Percentiles rank a stretch among this genome's conserved stretches.
These are phyloP conservation scores for Dicycla oo DNA, from an alignment of 2,888 invertebrate genomes.

Conservation along the genomic window DNA sequence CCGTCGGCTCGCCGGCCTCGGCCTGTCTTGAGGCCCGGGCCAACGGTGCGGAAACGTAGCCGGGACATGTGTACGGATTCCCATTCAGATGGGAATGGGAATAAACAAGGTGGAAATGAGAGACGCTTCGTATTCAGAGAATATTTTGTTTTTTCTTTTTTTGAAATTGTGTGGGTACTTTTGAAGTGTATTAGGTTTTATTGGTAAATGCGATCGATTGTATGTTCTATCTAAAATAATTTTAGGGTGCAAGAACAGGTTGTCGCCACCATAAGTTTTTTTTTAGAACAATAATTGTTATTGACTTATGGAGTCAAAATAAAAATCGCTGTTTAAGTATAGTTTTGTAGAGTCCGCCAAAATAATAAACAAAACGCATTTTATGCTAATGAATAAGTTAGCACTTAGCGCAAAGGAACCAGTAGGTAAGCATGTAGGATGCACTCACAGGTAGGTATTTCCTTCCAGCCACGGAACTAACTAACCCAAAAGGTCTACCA, in stretches of 20 bases:
- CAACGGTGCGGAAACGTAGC: conserved; percentile 63
- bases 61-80: conserved; percentile 65
- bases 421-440: background rate
- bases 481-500: conserved; percentile 2
- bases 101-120: conserved; percentile 60
- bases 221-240: background rate
- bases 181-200: background rate
- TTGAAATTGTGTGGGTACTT: conserved; percentile 9
- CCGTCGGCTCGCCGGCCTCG: conserved; percentile 30
- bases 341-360: background rate
- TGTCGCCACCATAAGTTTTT: background rate
- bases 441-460: background rate
- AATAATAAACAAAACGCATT: background rate
- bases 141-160: conserved; percentile 28
- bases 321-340: background rate
- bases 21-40: conserved; percentile 32
- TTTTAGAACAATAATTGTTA: background rate
- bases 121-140: conserved; percentile 47
- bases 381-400: background rate
- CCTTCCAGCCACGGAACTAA: background rate
- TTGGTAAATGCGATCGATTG: background rate
- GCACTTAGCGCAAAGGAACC: background rate
- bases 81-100: conserved; percentile 61
- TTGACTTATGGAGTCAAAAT: background rate
- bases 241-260: background rate